Evolutionary conservation across 2,113 vertebrate species (phyloP), one percentile per base, ranked within the genome.

Genomic region (Patagioenas fasciata): DNA sequence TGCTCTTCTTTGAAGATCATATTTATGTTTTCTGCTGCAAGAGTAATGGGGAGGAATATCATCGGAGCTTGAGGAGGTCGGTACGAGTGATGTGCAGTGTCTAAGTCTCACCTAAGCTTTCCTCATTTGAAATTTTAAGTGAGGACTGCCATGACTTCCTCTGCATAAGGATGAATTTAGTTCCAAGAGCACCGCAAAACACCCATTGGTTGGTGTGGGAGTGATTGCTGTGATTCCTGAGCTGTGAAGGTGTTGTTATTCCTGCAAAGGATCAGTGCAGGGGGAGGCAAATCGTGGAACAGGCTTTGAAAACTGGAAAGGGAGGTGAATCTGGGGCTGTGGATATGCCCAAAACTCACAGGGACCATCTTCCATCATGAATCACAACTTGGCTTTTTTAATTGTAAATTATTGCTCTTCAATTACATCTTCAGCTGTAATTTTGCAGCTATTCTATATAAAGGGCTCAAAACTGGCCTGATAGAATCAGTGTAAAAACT

Each of bases 141-240:
- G 50, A 74, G 94, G 78, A 10, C 50, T 70, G 77, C 26, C n/a
- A 5, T 80, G 62, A 64, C 34, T 64, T 90, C 69, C 40, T 78
- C 77, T 96, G 72, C 53, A n/a, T 53, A 13, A 85, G 57, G 90
- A 65, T 96, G 83, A 88, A 96, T 94, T 61, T 93, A 92, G 82
- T 72, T 64, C 38, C 57, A 53, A 88, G 67, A 67, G 79, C 60
- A 60, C 57, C 14, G 72, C 34, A 10, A 42, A 61, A 26, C 40
- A 56, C 77, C 57, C 80, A 85, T 61, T n/a, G 88, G 64, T 42
- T 40, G 65, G 48, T 74, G 93, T 90, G 80, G 95, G 88, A 92
- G 82, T 67, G 78, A 88, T 36, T 62, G 54, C 87, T 75, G 82
- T 88, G 78, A 85, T 89, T 80, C 54, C 74, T 1, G 3, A 70